Conservation (phyloP, 23 tunicate species). For the Halocynthia aurantium region DNA sequence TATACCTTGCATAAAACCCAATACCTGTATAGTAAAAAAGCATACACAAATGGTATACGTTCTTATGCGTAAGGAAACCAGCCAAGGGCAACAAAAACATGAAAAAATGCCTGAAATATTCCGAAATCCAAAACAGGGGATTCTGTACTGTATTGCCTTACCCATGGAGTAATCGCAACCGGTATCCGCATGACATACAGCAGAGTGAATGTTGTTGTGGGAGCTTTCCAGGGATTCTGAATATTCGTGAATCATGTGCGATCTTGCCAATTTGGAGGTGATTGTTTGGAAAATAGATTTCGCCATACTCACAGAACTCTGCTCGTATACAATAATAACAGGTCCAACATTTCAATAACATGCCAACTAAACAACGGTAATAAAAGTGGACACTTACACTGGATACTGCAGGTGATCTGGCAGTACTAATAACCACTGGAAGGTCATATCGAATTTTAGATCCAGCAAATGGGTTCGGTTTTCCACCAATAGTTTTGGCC, state of each 20-base stretch:
- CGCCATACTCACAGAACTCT: neutral
- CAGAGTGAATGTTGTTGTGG: slow-evolving; percentile 6
- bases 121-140: neutral
- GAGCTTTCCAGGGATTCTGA: slow-evolving; percentile 22
- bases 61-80: too few species aligned
- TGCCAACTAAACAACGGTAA: too few species aligned
- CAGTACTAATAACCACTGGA: neutral
- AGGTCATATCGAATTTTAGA: slow-evolving; percentile 14
- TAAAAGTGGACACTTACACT: too few species aligned
- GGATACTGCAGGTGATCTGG: too few species aligned
- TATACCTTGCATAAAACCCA: too few species aligned
- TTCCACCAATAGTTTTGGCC: neutral
- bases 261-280: neutral
- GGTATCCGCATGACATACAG: neutral
- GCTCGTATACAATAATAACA: neutral
- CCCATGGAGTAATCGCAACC: slow-evolving; percentile 21
- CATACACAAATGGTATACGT: too few species aligned
- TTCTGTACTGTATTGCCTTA: neutral
- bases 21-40: too few species aligned
- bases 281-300: neutral
- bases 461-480: slow-evolving; percentile 7
- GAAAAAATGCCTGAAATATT: neutral
- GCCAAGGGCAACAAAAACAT: too few species aligned
- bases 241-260: slow-evolving; percentile 10
- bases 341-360: neutral